Evolutionary conservation across 2,113 vertebrate species (phyloP), one percentile per base, ranked within the genome.

Genomic region (Lathamus discolor): DNA sequence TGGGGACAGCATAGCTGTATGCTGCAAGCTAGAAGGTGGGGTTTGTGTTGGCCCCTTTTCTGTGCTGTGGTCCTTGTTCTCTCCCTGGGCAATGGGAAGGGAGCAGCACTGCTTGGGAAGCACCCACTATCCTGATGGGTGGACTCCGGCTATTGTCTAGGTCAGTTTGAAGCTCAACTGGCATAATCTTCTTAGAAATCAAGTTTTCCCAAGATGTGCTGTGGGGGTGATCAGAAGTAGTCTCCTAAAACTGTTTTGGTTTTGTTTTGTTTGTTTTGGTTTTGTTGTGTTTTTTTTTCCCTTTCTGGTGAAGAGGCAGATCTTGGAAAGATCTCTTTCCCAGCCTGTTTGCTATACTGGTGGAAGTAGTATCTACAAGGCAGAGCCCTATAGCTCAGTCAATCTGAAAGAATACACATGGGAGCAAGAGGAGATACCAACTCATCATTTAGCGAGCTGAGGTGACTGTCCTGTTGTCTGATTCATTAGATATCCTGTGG

Each of bases 401-500:
- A 54, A 3, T 69, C 59, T 83, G 63, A 68, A 91, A 85, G 57
- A 63, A 59, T 82, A 20, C 13, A 29, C 1, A 1, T 41, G 28
- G 67, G 6, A 13, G 7, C 4, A 7, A 31, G 6, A 20, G 7
- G 15, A 24, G 9, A 39, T 83, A 88, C 46, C 73, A 88, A 70
- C 28, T 79, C 35, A 41, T 95, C n/a, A 51, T 83, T 85, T 63
- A 83, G 51, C 27, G 64, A 81, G 28, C 22, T 57, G 64, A 83
- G 52, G 39, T 90, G 68, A 35, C 59, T 80, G 2, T 63, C 44
- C 51, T 63, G 10, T 73, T 77, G 73, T 81, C 68, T 86, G 64
- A 68, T 83, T 88, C 48, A 20, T 72, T 80, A 80, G 61, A 77
- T 80, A 64, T 19, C 33, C 52, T 84, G 29, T 92, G 83, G 69